phyloP scores from a whole-genome alignment of 2,113 vertebrate genomes.

The Ptyas mucosa region DNA sequence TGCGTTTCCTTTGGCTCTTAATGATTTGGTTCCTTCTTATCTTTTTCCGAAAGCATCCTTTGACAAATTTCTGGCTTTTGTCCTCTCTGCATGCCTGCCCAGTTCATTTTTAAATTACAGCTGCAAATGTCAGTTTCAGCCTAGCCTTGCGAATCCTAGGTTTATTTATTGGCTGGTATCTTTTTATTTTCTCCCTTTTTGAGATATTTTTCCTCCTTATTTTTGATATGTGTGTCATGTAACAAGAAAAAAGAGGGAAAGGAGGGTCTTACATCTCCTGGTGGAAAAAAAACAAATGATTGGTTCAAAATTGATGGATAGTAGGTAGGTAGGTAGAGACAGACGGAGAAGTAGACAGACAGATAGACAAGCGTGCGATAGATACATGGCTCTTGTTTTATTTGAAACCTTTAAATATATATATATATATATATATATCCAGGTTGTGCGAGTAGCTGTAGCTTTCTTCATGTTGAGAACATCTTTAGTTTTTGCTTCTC shows the following conservation, averaged over 20 bases:
- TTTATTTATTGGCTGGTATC: background rate
- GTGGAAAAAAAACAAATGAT: background rate
- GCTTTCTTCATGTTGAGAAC: background rate
- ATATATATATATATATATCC: too few species aligned
- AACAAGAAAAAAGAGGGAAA: background rate
- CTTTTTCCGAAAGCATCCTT: background rate
- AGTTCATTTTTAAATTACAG: background rate
- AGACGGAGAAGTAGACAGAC: background rate
- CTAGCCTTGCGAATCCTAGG: background rate
- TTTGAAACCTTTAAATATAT: background rate
- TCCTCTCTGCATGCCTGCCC: background rate
- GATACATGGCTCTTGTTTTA: background rate
- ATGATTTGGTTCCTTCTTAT: background rate
- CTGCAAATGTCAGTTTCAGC: background rate
- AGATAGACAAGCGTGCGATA: background rate
- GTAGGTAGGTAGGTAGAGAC: background rate
- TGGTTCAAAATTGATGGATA: background rate
- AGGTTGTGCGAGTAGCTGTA: background rate
- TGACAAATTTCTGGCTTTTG: background rate
- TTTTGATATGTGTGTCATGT: background rate
- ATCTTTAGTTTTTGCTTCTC: background rate
- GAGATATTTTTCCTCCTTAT: background rate
- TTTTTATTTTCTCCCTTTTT: background rate
- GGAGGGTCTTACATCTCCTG: background rate
- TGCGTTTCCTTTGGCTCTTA: background rate